These are phyloP conservation scores for Amphipoea lucens DNA, from an alignment of 2,888 invertebrate species.

Conservation along the genomic window DNA sequence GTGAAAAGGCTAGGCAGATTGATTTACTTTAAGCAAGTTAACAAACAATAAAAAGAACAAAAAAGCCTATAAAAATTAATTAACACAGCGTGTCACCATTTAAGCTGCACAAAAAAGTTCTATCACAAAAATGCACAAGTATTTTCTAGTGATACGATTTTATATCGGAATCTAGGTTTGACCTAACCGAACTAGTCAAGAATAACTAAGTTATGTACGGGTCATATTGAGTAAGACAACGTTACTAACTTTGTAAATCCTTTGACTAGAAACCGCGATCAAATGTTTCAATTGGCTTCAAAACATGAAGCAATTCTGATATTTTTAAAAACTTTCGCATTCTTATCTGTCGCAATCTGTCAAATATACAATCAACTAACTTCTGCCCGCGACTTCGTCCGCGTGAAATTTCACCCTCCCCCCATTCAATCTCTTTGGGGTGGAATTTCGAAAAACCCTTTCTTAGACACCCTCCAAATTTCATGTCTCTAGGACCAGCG, in stretches of 20 bases:
- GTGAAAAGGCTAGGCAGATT: background rate
- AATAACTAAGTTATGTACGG: slow-evolving; percentile 32
- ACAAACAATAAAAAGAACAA: background rate
- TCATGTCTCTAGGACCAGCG: too few relatives aligned
- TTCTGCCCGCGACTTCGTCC: too few relatives aligned
- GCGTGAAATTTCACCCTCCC: too few relatives aligned
- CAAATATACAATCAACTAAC: background rate
- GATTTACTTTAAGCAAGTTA: background rate
- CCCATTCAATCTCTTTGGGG: too few relatives aligned
- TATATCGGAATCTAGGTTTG: slow-evolving; percentile 11
- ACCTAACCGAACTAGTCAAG: background rate
- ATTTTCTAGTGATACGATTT: slow-evolving; percentile 1
- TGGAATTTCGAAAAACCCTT: too few relatives aligned
- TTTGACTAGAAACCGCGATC: slow-evolving; percentile 20
- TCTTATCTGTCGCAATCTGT: background rate
- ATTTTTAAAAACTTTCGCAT: background rate
- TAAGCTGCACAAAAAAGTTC: background rate
- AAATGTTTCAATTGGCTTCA: slow-evolving; percentile 8
- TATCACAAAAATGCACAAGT: background rate
- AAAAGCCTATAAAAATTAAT: background rate
- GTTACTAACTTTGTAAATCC: slow-evolving; percentile 28
- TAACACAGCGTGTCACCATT: background rate
- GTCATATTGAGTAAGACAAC: slow-evolving; percentile 12
- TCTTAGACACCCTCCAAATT: too few relatives aligned
- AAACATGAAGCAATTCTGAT: background rate